Evolutionary conservation across 1,140 invertebrate genomes (phyloP), one percentile per base, ranked within the genome.

Genomic region (Eubasilissa regina): DNA sequence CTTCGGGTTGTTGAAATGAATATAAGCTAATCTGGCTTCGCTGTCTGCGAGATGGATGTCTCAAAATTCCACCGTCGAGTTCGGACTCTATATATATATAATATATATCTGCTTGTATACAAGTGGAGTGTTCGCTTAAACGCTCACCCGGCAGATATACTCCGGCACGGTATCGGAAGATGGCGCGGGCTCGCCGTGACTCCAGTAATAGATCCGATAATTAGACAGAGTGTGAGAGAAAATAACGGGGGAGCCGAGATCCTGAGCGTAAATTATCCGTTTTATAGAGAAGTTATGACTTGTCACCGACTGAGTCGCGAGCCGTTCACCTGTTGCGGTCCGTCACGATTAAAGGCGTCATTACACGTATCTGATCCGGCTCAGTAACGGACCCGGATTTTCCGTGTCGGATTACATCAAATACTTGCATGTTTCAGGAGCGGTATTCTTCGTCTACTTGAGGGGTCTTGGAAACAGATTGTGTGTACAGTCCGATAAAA

Each of bases 211-310:
- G 75, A 64, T 43, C 44, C 44, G 75, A 76, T 76, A 76, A 76
- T 76, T 76, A 66, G 75, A 44, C 74, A 43, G 21, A 4, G 47
- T 51, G 13, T 55, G 25, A 35, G 25, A 35, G 25, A 35, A 6
- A 35, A 35, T 35, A 35, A 35, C 25, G 25, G 25, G 25, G 10
- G 70, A 6, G 11, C 70, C 45, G 80, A 11, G 70, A 82, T 82
- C 80, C 66, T 72, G 56, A 51, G 45, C 44, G 64, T 82, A 79
- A 82, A 77, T 79, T 82, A 79, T 82, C 80, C 74, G 75, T 81
- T 81, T 81, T 81, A 81, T 79, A 74, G 77, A 73, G 68, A 77
- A 82, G 77, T 82, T 82, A 82, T 82, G 80, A 82, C 77, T 79
- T 79, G 80, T 82, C 80, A 79, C 77, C 76, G 25, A 35, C 25